Percentiles rank a stretch among this genome's conserved stretches.
These are phyloP conservation scores for Horisme vitalbata DNA, from an alignment of 2,888 invertebrate species.

Conservation along the genomic window DNA sequence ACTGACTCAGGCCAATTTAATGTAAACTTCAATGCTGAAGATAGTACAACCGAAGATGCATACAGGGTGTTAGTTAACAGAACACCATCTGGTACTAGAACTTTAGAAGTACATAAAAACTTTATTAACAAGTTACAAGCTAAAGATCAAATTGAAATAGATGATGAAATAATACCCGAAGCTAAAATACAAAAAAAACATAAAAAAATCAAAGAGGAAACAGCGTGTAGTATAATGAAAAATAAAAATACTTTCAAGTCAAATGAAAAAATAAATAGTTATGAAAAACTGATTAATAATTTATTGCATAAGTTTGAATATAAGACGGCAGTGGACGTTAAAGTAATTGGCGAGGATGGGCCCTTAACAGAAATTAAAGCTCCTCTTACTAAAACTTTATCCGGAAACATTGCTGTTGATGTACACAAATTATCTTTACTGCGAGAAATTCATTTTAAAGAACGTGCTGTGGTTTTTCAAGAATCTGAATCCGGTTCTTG, in stretches of 20 bases:
- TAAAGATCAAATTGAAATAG: slow-evolving; percentile 6
- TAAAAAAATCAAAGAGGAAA: neutral
- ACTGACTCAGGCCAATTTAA: slow-evolving; percentile 41
- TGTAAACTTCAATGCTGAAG: slow-evolving; percentile 37
- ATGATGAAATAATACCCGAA: neutral
- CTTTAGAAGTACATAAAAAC: slow-evolving; percentile 40
- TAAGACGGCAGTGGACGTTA: slow-evolving; percentile 22
- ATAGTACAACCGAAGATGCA: slow-evolving; percentile 19
- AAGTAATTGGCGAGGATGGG: slow-evolving; percentile 35
- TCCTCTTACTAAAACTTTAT: slow-evolving; percentile 37
- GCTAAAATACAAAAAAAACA: neutral
- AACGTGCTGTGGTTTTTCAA: slow-evolving; percentile 37
- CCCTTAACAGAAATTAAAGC: slow-evolving; percentile 27
- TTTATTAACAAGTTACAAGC: slow-evolving; percentile 28
- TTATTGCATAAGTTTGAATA: slow-evolving; percentile 22
- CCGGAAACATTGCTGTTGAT: slow-evolving; percentile 42
- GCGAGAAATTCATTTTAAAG: slow-evolving; percentile 30
- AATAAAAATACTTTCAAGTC: neutral
- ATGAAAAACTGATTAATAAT: slow-evolving; percentile 10
- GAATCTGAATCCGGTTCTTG: slow-evolving; percentile 35
- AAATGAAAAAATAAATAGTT: neutral
- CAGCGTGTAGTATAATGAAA: neutral
- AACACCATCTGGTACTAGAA: slow-evolving; percentile 38
- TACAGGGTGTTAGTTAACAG: slow-evolving; percentile 35
- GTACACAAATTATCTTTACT: slow-evolving; percentile 30